phyloP scores from a whole-genome alignment of 35 echinoderm and acorn worm species.

The Apostichopus californicus region DNA sequence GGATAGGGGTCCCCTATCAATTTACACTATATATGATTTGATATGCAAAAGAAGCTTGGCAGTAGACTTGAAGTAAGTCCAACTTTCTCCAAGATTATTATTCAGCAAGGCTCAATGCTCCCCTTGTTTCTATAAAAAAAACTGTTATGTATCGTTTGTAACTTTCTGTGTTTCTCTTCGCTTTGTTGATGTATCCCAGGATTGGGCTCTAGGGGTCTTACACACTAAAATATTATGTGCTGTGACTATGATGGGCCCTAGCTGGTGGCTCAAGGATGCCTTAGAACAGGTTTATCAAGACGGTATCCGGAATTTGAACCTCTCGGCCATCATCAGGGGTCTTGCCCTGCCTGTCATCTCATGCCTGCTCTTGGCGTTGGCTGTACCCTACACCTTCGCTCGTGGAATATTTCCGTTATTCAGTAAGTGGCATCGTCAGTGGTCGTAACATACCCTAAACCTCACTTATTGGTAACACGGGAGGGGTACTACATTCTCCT shows the following conservation, averaged over 20 bases:
- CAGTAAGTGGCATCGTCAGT: constrained; percentile 58
- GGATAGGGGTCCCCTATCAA: too few relatives aligned
- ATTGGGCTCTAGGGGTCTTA: constrained; percentile 96
- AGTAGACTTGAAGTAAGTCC: too few relatives aligned
- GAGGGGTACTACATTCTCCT: too few relatives aligned
- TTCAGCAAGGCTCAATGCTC: too few relatives aligned
- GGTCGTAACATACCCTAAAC: too few relatives aligned
- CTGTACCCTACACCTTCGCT: constrained; percentile 79
- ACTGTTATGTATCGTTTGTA: too few relatives aligned
- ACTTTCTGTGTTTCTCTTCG: neutral
- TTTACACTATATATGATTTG: too few relatives aligned
- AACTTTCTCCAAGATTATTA: too few relatives aligned
- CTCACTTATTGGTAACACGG: too few relatives aligned
- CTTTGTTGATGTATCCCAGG: constrained; percentile 34
- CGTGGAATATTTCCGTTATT: constrained; percentile 81
- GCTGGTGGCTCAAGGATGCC: constrained; percentile 96
- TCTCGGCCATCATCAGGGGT: constrained; percentile 74
- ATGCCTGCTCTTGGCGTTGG: constrained; percentile 76
- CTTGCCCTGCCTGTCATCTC: constrained; percentile 82
- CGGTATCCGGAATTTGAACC: constrained; percentile 93
- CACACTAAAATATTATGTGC: constrained; percentile 99
- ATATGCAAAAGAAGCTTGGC: too few relatives aligned
- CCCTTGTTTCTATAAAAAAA: too few relatives aligned
- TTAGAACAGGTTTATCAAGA: constrained; percentile 98
- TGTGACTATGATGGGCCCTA: constrained; percentile 99